Conservation (phyloP, 2,888 invertebrate species). For the Ophion costatus region DNA sequence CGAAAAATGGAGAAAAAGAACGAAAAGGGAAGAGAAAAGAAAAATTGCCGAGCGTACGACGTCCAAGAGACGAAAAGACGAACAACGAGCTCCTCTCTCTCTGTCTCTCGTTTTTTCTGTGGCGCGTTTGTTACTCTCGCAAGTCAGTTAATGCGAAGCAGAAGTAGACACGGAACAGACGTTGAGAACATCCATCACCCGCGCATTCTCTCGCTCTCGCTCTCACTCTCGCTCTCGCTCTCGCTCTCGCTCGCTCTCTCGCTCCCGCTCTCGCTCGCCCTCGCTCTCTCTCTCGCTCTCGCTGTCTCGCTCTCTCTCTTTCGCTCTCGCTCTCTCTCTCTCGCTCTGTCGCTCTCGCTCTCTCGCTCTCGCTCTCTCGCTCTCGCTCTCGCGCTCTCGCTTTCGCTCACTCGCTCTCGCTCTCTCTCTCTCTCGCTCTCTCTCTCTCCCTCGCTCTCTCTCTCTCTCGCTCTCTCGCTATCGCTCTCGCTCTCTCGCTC, state of each 20-base stretch:
- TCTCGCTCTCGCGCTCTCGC: too few relatives aligned
- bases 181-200: conserved; percentile 83
- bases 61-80: conserved; percentile 39
- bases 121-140: conserved; percentile 68
- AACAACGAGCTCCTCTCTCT: conserved; percentile 18
- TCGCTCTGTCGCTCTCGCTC: too few relatives aligned
- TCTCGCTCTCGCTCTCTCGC: too few relatives aligned
- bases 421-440: too few relatives aligned
- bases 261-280: too few relatives aligned
- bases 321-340: too few relatives aligned
- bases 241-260: conserved; percentile 50
- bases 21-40: conserved; percentile 22
- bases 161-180: conserved; percentile 81
- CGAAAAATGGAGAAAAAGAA: conserved; percentile 40
- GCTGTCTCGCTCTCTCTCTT: too few relatives aligned
- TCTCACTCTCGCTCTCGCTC: conserved; percentile 23
- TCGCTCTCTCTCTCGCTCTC: too few relatives aligned
- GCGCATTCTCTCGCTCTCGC: conserved; percentile 50
- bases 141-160: conserved; percentile 81
- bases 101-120: not conserved
- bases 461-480: too few relatives aligned
- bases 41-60: conserved; percentile 35
- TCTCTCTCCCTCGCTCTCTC: too few relatives aligned
- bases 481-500: too few relatives aligned
- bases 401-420: conserved; percentile 46